These are phyloP conservation scores for Monochamus alternatus DNA, from an alignment of 2,888 invertebrate genomes.

Conservation along the genomic window DNA sequence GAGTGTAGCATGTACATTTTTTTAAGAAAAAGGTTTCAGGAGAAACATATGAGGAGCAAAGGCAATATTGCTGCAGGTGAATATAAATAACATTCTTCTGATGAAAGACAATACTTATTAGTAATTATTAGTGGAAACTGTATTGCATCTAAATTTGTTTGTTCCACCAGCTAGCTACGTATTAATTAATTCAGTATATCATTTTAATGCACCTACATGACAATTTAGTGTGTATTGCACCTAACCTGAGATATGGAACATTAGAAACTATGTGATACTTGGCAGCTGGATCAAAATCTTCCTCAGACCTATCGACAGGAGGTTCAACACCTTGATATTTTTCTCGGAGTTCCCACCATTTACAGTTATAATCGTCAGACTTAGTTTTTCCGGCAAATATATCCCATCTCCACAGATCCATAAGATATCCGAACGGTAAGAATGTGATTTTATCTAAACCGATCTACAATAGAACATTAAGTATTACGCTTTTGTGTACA, in stretches of 20 bases:
- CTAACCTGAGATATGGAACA: slow-evolving; percentile 79
- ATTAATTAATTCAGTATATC: not conserved
- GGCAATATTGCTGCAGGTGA: too few species aligned
- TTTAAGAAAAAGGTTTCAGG: too few species aligned
- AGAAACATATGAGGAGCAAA: too few species aligned
- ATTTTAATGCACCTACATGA: not conserved
- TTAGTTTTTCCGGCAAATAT: slow-evolving; percentile 77
- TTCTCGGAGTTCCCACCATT: slow-evolving; percentile 78
- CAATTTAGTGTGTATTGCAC: not conserved
- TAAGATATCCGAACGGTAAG: slow-evolving; percentile 79
- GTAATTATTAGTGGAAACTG: too few species aligned
- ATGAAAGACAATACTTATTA: too few species aligned
- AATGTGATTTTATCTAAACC: slow-evolving; percentile 82
- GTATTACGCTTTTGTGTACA: too few species aligned
- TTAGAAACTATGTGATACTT: slow-evolving; percentile 80
- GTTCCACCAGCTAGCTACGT: too few species aligned
- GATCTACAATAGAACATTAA: slow-evolving; percentile 53
- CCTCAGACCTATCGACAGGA: slow-evolving; percentile 75
- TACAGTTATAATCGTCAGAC: slow-evolving; percentile 77
- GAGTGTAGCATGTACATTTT: too few species aligned
- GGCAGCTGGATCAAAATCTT: slow-evolving; percentile 79
- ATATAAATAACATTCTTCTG: too few species aligned
- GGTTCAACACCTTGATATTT: slow-evolving; percentile 78
- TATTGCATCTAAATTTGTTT: too few species aligned
- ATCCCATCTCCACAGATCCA: slow-evolving; percentile 82